These are phyloP conservation scores for Anthoscopus minutus DNA, from an alignment of 2,113 vertebrate species.

Conservation along the genomic window DNA sequence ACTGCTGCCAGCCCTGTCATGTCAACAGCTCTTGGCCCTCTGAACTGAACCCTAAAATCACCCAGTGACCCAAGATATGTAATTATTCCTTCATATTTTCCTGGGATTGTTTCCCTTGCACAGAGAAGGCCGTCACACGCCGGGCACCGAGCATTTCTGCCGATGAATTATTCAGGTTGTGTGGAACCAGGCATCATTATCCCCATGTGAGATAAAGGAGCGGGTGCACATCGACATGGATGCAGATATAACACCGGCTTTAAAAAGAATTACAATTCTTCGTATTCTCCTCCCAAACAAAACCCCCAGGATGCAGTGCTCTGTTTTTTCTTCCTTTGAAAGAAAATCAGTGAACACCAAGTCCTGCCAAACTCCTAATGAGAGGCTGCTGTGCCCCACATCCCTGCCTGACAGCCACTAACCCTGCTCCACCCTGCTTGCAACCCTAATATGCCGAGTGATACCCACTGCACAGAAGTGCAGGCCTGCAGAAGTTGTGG, in stretches of 20 bases:
- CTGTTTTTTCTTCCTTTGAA: not conserved
- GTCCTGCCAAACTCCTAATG: not conserved
- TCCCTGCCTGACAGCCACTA: fast-evolving
- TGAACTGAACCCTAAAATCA: fast-evolving
- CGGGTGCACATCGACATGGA: not conserved
- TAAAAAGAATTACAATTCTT: not conserved
- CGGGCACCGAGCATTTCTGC: not conserved
- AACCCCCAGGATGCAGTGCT: not conserved
- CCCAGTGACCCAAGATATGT: fast-evolving
- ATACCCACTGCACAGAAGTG: not conserved
- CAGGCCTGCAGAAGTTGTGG: not conserved
- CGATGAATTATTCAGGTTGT: conserved; percentile 40
- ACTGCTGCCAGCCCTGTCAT: not conserved
- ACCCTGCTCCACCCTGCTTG: not conserved
- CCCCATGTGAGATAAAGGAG: not conserved
- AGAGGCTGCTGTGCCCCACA: fast-evolving
- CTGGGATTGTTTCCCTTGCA: not conserved
- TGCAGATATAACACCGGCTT: not conserved
- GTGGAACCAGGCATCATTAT: not conserved
- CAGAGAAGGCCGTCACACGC: fast-evolving
- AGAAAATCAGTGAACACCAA: not conserved
- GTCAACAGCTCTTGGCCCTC: fast-evolving
- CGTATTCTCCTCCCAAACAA: not conserved
- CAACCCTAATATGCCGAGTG: fast-evolving
- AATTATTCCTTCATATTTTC: not conserved